These are phyloP conservation scores for Cheilosia scutellata DNA, from an alignment of 2,888 invertebrate genomes.

Conservation along the genomic window DNA sequence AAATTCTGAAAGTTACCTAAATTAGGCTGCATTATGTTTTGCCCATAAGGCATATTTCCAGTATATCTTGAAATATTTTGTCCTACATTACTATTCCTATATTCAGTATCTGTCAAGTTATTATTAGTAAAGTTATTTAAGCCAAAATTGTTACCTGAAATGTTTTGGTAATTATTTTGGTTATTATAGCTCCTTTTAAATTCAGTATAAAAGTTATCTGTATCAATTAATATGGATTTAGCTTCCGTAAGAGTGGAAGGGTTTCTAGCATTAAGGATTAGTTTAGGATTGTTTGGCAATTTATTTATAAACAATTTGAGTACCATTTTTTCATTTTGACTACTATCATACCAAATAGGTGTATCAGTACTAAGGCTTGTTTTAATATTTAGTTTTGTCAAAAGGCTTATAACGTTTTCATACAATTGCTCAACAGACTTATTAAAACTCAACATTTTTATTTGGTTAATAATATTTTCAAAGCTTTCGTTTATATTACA, in stretches of 20 bases:
- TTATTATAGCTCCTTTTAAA: too few relatives aligned
- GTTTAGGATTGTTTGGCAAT: slow-evolving; percentile 26
- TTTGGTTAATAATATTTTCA: slow-evolving; percentile 36
- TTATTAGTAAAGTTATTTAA: too few relatives aligned
- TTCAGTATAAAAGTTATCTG: slow-evolving; percentile 18
- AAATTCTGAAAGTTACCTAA: too few relatives aligned
- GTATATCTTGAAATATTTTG: background rate
- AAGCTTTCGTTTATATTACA: slow-evolving; percentile 29
- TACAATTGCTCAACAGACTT: slow-evolving; percentile 22
- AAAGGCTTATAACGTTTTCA: slow-evolving; percentile 4
- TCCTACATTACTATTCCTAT: background rate
- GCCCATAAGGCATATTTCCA: too few relatives aligned
- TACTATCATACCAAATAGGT: slow-evolving; percentile 24
- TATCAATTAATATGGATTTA: slow-evolving; percentile 30
- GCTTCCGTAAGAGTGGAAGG: slow-evolving; percentile 32
- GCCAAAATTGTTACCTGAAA: too few relatives aligned
- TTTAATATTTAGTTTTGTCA: slow-evolving; percentile 39
- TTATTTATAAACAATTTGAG: slow-evolving; percentile 40
- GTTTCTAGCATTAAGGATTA: slow-evolving; percentile 30
- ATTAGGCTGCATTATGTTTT: too few relatives aligned
- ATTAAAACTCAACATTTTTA: background rate
- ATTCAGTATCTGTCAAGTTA: too few relatives aligned
- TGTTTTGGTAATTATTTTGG: too few relatives aligned
- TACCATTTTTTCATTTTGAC: slow-evolving; percentile 36
- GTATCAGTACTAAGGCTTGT: slow-evolving; percentile 16